phyloP scores from a whole-genome alignment of 1,140 invertebrate species.

The Gonatopus flavifemur region DNA sequence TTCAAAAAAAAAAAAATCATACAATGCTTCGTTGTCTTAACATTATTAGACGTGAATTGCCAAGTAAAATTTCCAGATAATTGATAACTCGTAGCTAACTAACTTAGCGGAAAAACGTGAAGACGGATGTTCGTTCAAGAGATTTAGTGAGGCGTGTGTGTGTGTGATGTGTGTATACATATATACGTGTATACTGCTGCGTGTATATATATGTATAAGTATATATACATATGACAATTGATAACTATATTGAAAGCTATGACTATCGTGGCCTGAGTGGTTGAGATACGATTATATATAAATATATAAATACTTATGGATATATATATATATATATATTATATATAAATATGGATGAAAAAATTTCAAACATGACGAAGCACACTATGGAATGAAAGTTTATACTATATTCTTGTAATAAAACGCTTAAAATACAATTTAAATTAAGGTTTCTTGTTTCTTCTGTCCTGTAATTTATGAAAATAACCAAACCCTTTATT shows the following conservation, averaged over 20 bases:
- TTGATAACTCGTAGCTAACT: slow-evolving; percentile 38
- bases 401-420: slow-evolving; percentile 61
- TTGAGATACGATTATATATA: slow-evolving; percentile 35
- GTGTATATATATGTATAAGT: slow-evolving; percentile 31
- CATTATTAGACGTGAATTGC: slow-evolving; percentile 59
- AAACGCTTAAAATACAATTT: slow-evolving; percentile 43
- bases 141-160: no score
- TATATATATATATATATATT: neutral
- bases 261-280: slow-evolving; percentile 48
- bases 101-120: no score
- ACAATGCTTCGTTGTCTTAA: slow-evolving; percentile 56
- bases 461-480: no score
- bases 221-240: slow-evolving; percentile 19
- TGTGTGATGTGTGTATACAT: no score
- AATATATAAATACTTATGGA: slow-evolving; percentile 4
- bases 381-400: slow-evolving; percentile 43
- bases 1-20: slow-evolving; percentile 16
- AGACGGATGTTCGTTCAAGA: no score
- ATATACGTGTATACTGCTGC: no score
- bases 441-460: no score
- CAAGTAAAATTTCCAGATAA: slow-evolving; percentile 57
- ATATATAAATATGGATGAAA: slow-evolving; percentile 7
- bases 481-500: no score
- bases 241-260: slow-evolving; percentile 44
- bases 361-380: no score